phyloP scores from a whole-genome alignment of 2,888 invertebrate genomes.

The Eristalis tenax region DNA sequence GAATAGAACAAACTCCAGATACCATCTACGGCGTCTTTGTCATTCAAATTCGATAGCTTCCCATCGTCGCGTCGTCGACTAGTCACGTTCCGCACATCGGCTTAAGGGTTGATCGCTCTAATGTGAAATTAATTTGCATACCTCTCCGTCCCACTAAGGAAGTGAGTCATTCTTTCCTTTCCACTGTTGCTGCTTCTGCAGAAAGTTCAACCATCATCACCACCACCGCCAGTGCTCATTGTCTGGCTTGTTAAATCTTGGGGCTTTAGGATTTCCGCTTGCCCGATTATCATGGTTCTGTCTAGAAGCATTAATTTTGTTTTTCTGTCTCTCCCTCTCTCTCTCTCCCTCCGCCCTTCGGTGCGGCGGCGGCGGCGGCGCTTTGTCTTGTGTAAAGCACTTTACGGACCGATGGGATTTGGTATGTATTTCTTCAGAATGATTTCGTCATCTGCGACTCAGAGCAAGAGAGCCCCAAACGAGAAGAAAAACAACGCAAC shows the following conservation, averaged over 20 bases:
- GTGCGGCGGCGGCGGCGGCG: neutral
- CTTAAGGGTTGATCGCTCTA: conserved; percentile 61
- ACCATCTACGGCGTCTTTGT: conserved; percentile 42
- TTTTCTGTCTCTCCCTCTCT: neutral
- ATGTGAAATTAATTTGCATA: conserved; percentile 67
- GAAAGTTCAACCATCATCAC: conserved; percentile 5
- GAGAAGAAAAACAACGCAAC: neutral
- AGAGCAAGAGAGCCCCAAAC: neutral
- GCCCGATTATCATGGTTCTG: conserved; percentile 66
- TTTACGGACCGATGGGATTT: conserved; percentile 57
- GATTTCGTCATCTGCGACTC: conserved; percentile 45
- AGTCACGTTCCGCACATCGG: neutral
- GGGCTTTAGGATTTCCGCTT: conserved; percentile 69
- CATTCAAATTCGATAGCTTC: conserved; percentile 17
- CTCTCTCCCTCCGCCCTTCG: neutral
- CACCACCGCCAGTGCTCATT: conserved; percentile 2
- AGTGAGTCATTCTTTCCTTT: conserved; percentile 48
- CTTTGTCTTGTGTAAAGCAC: conserved; percentile 13
- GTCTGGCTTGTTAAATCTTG: conserved; percentile 42
- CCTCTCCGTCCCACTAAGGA: conserved; percentile 38
- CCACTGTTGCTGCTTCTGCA: neutral
- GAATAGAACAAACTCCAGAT: conserved; percentile 20
- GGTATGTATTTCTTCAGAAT: conserved; percentile 34
- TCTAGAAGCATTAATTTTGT: conserved; percentile 47
- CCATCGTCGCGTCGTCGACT: neutral